Evolutionary conservation across 2,797 vertebrate species (phyloP).

Genomic region (Emys orbicularis): DNA sequence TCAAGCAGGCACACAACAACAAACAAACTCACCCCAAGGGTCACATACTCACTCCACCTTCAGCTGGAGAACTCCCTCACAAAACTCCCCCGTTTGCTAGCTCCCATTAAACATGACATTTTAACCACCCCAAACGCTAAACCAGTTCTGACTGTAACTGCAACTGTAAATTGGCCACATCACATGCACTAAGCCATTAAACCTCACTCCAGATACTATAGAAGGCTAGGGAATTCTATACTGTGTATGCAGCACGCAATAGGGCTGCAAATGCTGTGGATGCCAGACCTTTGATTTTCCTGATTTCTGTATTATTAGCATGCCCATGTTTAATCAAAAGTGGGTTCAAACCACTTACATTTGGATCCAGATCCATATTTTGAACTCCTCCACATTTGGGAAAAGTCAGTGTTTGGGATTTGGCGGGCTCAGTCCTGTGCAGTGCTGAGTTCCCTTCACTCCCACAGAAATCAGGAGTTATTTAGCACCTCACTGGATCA

Average conservation of each 20-base stretch:
- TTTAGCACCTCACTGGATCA: neutral
- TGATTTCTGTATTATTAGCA: neutral
- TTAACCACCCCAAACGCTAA: neutral
- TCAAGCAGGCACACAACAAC: no score
- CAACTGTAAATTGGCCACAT: neutral
- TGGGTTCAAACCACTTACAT: neutral
- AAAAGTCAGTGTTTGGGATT: neutral
- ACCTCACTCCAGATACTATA: neutral
- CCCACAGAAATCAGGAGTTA: neutral
- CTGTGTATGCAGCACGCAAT: neutral
- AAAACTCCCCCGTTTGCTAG: neutral
- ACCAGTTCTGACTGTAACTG: neutral
- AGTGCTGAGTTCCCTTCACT: neutral
- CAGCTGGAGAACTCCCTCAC: neutral
- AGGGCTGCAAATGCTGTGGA: neutral
- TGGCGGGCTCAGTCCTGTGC: neutral
- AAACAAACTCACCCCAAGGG: no score
- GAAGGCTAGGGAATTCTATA: neutral
- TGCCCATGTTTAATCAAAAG: constrained; percentile 9
- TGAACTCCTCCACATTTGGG: neutral
- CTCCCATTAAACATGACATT: neutral
- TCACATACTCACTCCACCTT: no score
- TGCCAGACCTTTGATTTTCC: neutral
- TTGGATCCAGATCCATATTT: neutral
- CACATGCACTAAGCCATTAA: neutral